Conservation (phyloP, 2,797 vertebrate genomes). For the Halcyon leucocephala region DNA sequence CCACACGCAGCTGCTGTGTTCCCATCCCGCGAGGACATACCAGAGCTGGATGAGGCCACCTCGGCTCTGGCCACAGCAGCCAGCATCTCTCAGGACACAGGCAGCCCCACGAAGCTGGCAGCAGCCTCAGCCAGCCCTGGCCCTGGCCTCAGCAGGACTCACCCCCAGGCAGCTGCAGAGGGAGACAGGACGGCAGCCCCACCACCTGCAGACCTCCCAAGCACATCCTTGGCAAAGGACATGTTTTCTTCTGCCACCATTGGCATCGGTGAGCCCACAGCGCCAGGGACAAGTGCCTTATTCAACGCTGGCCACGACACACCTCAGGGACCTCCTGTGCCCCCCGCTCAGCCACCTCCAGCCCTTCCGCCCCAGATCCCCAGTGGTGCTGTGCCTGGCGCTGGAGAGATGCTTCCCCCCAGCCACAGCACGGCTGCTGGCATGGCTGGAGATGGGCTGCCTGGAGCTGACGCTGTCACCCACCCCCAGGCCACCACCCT, state of each 20-base stretch:
- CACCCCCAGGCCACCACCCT: rapidly evolving
- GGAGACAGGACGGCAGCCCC: not conserved
- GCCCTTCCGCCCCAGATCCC: rapidly evolving
- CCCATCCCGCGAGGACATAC: not conserved
- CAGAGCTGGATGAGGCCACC: not conserved
- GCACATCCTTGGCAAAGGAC: not conserved
- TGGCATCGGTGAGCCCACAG: rapidly evolving
- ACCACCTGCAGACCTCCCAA: rapidly evolving
- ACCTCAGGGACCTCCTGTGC: not conserved
- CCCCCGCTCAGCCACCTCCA: not conserved
- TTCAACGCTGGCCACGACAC: rapidly evolving
- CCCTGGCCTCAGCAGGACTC: rapidly evolving
- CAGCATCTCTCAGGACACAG: rapidly evolving
- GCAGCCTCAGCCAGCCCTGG: not conserved
- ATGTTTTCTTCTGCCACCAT: not conserved
- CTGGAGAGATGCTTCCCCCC: rapidly evolving
- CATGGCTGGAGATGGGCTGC: not conserved
- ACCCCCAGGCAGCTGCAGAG: rapidly evolving
- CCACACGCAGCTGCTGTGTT: rapidly evolving
- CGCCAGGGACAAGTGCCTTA: not conserved
- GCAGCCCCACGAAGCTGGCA: not conserved
- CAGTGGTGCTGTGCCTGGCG: rapidly evolving
- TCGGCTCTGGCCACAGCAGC: not conserved
- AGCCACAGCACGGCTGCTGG: rapidly evolving
- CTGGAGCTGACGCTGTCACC: rapidly evolving